phyloP scores from a whole-genome alignment of 1,140 invertebrate species.

The Metaphire vulgaris region DNA sequence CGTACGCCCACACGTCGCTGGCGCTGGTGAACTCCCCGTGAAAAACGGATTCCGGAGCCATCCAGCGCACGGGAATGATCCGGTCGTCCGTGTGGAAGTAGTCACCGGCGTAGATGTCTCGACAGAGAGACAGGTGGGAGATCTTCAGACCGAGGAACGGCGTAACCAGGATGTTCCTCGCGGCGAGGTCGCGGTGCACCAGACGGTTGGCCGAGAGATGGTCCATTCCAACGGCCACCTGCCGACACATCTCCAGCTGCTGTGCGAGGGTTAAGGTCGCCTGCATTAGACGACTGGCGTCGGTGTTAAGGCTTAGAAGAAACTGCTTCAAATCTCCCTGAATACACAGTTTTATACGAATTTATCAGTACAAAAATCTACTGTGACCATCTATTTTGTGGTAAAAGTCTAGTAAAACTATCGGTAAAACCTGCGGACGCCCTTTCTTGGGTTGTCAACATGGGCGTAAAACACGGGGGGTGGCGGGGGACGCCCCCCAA shows the following conservation, averaged over 20 bases:
- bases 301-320: constrained; percentile 57
- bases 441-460: no score
- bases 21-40: constrained; percentile 61
- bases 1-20: constrained; percentile 50
- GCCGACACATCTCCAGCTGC: constrained; percentile 60
- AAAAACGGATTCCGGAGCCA: constrained; percentile 76
- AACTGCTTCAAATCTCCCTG: constrained; percentile 90
- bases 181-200: constrained; percentile 80
- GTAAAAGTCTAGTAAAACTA: no score
- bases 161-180: constrained; percentile 81
- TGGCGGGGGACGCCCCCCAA: no score
- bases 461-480: no score
- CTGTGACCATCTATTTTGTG: no score
- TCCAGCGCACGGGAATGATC: constrained; percentile 73
- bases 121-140: constrained; percentile 68
- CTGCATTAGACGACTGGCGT: constrained; percentile 62
- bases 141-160: constrained; percentile 71
- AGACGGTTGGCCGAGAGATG: constrained; percentile 67
- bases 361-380: no score
- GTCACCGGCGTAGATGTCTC: constrained; percentile 77
- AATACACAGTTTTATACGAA: no score
- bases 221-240: constrained; percentile 77
- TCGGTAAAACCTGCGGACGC: no score
- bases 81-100: constrained; percentile 58
- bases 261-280: constrained; percentile 63